Evolutionary conservation across 2,113 vertebrate genomes (phyloP).

Genomic region (Colistium nudipinnis): DNA sequence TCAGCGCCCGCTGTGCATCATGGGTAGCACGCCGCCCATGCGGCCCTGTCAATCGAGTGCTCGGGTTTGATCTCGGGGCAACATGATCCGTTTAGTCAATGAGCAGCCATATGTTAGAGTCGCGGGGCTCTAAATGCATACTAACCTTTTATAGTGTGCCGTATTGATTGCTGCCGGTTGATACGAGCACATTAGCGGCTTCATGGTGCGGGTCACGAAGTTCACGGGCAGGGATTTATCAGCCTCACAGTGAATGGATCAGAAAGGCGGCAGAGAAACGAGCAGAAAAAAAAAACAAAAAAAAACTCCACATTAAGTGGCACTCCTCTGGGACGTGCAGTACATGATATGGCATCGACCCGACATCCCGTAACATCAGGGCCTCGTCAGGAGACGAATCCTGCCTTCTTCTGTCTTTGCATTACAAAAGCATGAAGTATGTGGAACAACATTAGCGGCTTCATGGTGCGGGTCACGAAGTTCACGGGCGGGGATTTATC

Average conservation of each 20-base stretch:
- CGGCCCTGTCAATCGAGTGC: slow-evolving; percentile 33
- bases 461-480: slow-evolving; percentile 38
- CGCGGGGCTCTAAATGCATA: slow-evolving; percentile 42
- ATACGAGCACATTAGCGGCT: slow-evolving; percentile 38
- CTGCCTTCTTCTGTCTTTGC: background rate
- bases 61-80: slow-evolving; percentile 41
- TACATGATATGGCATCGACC: background rate
- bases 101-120: slow-evolving; percentile 45
- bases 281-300: no score
- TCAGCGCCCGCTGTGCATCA: background rate
- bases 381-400: background rate
- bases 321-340: slow-evolving; percentile 15
- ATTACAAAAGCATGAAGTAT: background rate
- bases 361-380: background rate
- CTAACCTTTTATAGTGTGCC: slow-evolving; percentile 45
- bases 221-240: slow-evolving; percentile 34
- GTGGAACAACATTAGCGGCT: slow-evolving; percentile 44
- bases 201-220: slow-evolving; percentile 38
- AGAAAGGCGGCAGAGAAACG: slow-evolving; percentile 5
- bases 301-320: background rate
- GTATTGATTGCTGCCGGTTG: slow-evolving; percentile 58
- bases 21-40: background rate
- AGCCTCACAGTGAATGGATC: slow-evolving; percentile 18
- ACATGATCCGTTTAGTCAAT: slow-evolving; percentile 47
- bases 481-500: slow-evolving; percentile 34